Evolutionary conservation across 2,797 vertebrate genomes (phyloP).

Genomic region (Sarcophilus harrisii): DNA sequence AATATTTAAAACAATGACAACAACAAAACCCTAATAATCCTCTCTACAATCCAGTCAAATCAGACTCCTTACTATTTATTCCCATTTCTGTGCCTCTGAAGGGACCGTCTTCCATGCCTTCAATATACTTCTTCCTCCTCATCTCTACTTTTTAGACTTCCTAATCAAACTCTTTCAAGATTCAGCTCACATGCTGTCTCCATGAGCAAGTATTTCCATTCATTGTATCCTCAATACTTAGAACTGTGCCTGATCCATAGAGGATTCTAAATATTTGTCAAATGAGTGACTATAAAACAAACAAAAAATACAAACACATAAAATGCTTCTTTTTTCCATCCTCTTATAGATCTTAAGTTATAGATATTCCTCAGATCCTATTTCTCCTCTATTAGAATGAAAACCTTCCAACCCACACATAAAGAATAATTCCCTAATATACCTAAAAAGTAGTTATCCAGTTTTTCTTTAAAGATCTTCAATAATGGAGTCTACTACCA

Average conservation of each 20-base stretch:
- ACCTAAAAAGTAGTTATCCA: not conserved
- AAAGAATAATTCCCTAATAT: not conserved
- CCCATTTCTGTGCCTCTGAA: not conserved
- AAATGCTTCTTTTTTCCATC: not conserved
- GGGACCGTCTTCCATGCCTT: not conserved
- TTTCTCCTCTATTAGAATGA: not conserved
- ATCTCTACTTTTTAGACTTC: not conserved
- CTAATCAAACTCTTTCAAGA: not conserved
- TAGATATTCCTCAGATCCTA: not conserved
- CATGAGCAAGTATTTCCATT: not conserved
- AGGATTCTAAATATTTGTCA: not conserved
- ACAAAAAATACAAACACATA: not conserved
- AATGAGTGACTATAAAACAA: not conserved
- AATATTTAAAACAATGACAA: too few relatives aligned
- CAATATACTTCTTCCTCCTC: not conserved
- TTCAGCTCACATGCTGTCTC: not conserved
- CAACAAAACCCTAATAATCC: too few relatives aligned
- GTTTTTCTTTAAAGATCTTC: not conserved
- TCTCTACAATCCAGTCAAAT: too few relatives aligned
- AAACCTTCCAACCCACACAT: not conserved
- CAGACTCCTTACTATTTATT: not conserved
- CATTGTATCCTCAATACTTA: not conserved
- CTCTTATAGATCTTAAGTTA: not conserved
- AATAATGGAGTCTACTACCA: not conserved
- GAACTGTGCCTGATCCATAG: not conserved